These are phyloP conservation scores for Ahaetulla prasina DNA, from an alignment of 2,113 vertebrate species.

Conservation along the genomic window DNA sequence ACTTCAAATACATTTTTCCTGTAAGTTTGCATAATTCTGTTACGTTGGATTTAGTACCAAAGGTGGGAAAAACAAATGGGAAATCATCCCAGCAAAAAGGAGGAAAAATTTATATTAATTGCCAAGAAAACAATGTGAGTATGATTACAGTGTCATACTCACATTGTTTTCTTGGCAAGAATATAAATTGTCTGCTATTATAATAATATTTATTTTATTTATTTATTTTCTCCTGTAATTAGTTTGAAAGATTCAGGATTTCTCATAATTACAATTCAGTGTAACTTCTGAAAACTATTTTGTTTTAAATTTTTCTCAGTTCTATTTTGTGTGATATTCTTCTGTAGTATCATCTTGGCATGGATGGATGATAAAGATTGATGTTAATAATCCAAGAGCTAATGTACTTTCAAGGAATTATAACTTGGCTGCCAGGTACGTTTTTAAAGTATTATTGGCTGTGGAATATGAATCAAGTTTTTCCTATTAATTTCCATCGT, in stretches of 20 bases:
- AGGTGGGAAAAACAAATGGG: neutral
- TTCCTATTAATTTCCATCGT: neutral
- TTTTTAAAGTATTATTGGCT: neutral
- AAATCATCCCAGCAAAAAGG: neutral
- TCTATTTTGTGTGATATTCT: neutral
- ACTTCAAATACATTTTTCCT: neutral
- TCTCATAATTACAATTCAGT: neutral
- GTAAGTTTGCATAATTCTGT: neutral
- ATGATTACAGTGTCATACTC: neutral
- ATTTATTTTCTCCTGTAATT: neutral
- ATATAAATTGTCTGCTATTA: neutral
- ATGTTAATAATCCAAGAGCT: neutral
- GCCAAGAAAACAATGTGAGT: too few relatives aligned
- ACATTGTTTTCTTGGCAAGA: neutral
- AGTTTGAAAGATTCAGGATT: neutral
- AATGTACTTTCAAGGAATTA: neutral
- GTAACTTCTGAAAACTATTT: neutral
- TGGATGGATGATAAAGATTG: neutral
- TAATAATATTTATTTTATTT: neutral
- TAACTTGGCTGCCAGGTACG: neutral
- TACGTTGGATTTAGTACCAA: neutral
- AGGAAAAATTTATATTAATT: neutral
- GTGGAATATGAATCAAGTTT: neutral
- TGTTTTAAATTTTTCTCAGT: neutral
- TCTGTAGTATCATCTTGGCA: neutral